Evolutionary conservation across 1,140 invertebrate genomes (phyloP).

Genomic region (Phthorimaea operculella): DNA sequence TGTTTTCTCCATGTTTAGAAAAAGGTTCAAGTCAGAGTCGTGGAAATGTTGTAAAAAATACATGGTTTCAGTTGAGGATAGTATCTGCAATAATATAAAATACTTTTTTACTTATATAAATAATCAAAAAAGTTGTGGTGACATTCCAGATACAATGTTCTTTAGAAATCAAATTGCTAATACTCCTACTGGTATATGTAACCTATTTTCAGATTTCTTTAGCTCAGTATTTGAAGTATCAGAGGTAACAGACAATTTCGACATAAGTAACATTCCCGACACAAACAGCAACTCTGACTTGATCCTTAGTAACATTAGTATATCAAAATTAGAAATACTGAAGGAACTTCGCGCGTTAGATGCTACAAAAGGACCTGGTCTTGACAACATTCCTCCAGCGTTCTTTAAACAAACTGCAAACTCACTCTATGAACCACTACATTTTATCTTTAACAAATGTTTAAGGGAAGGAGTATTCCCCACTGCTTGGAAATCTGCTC

Average conservation of each 20-base stretch:
- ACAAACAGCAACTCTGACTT: neutral
- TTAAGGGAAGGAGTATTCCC: constrained; percentile 11
- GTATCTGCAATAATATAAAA: constrained; percentile 4
- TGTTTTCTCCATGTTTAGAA: constrained; percentile 2
- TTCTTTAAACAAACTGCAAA: neutral
- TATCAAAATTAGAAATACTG: neutral
- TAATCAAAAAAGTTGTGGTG: neutral
- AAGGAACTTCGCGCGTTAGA: neutral
- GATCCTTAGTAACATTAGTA: neutral
- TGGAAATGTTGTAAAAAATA: neutral
- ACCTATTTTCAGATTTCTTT: constrained; percentile 12
- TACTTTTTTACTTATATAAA: constrained; percentile 3
- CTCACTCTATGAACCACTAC: constrained; percentile 5
- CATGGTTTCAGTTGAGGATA: neutral
- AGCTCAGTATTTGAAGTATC: constrained; percentile 12
- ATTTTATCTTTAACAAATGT: constrained; percentile 10
- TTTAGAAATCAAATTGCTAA: constrained; percentile 5
- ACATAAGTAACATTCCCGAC: constrained; percentile 3
- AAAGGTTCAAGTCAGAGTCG: constrained; percentile 6
- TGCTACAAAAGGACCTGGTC: neutral
- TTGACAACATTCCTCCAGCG: neutral
- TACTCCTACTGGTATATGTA: constrained; percentile 5
- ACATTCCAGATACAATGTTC: constrained; percentile 5
- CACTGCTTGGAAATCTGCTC: constrained; percentile 6
- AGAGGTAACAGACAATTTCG: neutral